A percentile compares a stretch with the other conserved stretches of the same genome.
Evolutionary conservation across 2,113 vertebrate genomes (phyloP).

Genomic region (Ameiurus melas): DNA sequence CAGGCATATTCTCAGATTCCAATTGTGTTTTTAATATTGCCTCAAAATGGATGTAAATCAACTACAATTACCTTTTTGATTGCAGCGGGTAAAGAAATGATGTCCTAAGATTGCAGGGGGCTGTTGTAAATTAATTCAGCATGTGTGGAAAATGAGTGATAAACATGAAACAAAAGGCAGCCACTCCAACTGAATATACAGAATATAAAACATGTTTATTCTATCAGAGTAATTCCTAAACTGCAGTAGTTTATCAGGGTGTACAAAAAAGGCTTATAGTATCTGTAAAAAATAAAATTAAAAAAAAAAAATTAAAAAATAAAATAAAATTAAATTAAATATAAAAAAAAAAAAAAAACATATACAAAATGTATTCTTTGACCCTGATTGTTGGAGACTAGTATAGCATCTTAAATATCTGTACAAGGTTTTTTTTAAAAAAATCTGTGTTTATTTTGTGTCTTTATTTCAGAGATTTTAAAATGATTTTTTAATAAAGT

Average conservation of each 20-base stretch:
- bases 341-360: background rate
- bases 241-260: background rate
- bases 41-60: constrained; percentile 49
- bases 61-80: constrained; percentile 47
- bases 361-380: background rate
- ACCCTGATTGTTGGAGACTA: background rate
- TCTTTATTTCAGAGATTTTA: background rate
- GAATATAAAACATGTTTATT: constrained; percentile 11
- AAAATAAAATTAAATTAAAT: background rate
- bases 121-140: constrained; percentile 50
- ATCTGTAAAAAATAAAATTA: background rate
- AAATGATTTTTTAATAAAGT: background rate
- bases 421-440: background rate
- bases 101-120: constrained; percentile 36
- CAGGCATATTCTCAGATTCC: constrained; percentile 16
- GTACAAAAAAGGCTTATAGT: background rate
- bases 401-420: background rate
- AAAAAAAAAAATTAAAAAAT: background rate
- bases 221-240: constrained; percentile 6
- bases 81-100: constrained; percentile 31
- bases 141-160: constrained; percentile 42
- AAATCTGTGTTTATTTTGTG: background rate
- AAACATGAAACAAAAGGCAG: constrained; percentile 43
- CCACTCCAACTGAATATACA: constrained; percentile 24
- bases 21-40: constrained; percentile 42